Conservation (phyloP, 2,113 vertebrate genomes). For the Callipepla squamata region DNA sequence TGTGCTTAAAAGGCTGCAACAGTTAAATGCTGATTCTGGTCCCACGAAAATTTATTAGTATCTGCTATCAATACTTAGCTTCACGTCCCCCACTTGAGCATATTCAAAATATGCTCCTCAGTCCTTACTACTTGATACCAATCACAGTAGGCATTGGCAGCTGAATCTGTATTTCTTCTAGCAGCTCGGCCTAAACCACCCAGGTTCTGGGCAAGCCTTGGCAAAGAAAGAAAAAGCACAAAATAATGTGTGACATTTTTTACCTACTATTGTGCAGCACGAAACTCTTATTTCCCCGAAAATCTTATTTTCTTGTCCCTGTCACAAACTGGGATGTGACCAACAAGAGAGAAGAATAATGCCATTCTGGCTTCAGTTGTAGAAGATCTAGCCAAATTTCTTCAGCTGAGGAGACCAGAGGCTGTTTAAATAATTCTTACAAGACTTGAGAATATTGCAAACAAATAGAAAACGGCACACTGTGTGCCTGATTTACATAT, state of each 20-base stretch:
- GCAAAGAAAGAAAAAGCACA: background rate
- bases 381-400: background rate
- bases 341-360: background rate
- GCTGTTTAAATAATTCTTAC: background rate
- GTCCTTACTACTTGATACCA: background rate
- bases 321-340: background rate
- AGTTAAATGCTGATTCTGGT: background rate
- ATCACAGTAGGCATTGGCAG: background rate
- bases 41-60: background rate
- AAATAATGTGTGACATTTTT: background rate
- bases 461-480: background rate
- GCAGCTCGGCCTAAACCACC: background rate
- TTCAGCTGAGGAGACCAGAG: background rate
- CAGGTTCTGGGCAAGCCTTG: background rate
- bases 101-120: background rate
- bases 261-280: background rate
- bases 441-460: background rate
- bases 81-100: background rate
- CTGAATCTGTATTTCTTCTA: background rate
- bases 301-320: background rate
- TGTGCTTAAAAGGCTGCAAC: background rate
- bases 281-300: background rate
- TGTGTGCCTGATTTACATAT: background rate
- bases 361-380: background rate
- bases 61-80: background rate